Percentiles rank a stretch among this genome's conserved stretches.
Conservation (phyloP, 2,888 invertebrate species). For the Lepeophtheirus nordmannii region DNA sequence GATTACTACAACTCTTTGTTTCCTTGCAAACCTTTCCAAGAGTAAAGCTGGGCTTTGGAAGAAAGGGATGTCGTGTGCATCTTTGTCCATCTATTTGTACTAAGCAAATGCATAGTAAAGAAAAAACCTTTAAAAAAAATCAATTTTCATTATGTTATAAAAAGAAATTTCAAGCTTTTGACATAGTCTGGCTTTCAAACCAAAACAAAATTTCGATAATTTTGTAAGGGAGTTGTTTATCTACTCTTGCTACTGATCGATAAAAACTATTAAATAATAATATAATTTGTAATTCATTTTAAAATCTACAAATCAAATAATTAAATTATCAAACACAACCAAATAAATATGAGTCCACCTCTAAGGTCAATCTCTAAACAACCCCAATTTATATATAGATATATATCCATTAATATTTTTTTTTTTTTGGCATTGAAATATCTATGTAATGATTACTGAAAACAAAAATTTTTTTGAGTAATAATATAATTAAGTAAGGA, state of each 20-base stretch:
- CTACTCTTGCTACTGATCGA: too few species aligned
- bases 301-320: too few species aligned
- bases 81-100: neutral
- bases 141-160: neutral
- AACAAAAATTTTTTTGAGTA: neutral
- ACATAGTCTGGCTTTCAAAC: too few species aligned
- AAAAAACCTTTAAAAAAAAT: neutral
- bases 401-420: too few species aligned
- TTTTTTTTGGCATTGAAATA: neutral
- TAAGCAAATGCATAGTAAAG: neutral
- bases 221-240: too few species aligned
- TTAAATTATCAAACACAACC: too few species aligned
- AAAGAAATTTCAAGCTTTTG: neutral
- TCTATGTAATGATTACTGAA: neutral
- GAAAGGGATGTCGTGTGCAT: neutral
- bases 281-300: too few species aligned
- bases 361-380: too few species aligned
- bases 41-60: neutral
- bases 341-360: too few species aligned
- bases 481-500: neutral
- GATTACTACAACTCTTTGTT: neutral
- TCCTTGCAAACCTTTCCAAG: neutral
- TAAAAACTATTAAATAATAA: too few species aligned
- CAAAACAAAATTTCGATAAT: too few species aligned
- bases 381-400: too few species aligned